Base-by-base conservation (phyloP, 2,797 vertebrate genomes). In the Valencia hispanica region DNA sequence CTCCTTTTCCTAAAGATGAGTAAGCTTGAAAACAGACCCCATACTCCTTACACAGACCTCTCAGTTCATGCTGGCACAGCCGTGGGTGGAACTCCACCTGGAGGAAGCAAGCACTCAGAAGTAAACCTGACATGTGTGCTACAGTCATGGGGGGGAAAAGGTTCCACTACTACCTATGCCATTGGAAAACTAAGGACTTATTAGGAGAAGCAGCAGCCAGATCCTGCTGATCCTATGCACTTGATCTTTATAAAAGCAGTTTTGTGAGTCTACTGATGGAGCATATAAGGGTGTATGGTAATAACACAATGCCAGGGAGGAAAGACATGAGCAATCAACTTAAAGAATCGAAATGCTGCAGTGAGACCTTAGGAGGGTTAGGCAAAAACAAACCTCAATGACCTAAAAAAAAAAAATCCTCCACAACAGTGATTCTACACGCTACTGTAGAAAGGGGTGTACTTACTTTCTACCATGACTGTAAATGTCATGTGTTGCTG, bases 81-180 rank as follows among this genome's bases (percentile, higher is more conserved):
- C n/a, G 81, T 0, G 96, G 96, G 74, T 97, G 96, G 77, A 94
- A 96, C 79, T 96, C 96, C 10, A 96, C 96, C 91, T 97, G 93
- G 39, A 70, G 8, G 63, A 22, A 30, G 41, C 41, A 77, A 43
- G 36, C 0, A 75, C 3, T 15, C 27, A 55, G 3, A 34, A 17
- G 68, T 0, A n/a, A 69, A 41, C 41, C 20, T 12, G 11, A 22
- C 15, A 20, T 18, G 22, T 20, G 2, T 47, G 9, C 3, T 25
- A 9, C 59, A 22, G 27, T 22, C 25, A 30, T 20, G 17, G 7
- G 6, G 3, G 3, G 3, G 3, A 39, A 39, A 39, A 25, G 17
- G 1, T 47, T 47, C 57, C 17, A 45, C 17, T 3, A 22, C 39
- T 14, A 10, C 39, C 2, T 15, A 2, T 51, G 30, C 1, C 12